phyloP scores from a whole-genome alignment of 2,888 invertebrate species.

The Conops quadrifasciatus region DNA sequence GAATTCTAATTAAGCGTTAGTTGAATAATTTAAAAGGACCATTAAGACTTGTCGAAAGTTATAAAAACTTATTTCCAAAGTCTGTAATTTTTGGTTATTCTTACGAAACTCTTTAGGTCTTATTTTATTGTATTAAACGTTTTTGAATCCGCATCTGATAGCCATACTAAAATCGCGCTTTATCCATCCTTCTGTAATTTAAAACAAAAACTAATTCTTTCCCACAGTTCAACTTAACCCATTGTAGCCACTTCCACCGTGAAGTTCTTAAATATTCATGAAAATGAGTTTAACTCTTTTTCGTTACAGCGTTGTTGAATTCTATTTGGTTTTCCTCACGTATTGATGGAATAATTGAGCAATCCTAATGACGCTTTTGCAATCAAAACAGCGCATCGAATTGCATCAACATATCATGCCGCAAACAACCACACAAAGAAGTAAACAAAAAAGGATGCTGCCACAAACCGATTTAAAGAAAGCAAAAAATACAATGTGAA shows the following conservation, averaged over 20 bases:
- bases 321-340: conserved; percentile 52
- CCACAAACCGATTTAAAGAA: conserved; percentile 11
- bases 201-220: too few relatives aligned
- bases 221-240: conserved; percentile 5
- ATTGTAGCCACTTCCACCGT: neutral
- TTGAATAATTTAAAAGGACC: too few relatives aligned
- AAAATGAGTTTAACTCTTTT: conserved; percentile 2
- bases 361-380: conserved; percentile 55
- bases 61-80: too few relatives aligned
- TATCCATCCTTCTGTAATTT: too few relatives aligned
- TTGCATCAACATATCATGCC: neutral
- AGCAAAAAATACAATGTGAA: conserved; percentile 10
- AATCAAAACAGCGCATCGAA: conserved; percentile 37
- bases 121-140: too few relatives aligned
- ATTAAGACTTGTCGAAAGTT: too few relatives aligned
- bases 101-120: too few relatives aligned
- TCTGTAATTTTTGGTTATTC: too few relatives aligned
- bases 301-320: conserved; percentile 41
- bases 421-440: neutral
- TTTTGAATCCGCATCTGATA: too few relatives aligned
- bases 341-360: conserved; percentile 63
- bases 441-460: neutral
- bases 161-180: too few relatives aligned
- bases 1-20: too few relatives aligned
- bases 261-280: conserved; percentile 54